Conservation (phyloP, 1,140 invertebrate genomes). For the Pogonomyrmex californicus region DNA sequence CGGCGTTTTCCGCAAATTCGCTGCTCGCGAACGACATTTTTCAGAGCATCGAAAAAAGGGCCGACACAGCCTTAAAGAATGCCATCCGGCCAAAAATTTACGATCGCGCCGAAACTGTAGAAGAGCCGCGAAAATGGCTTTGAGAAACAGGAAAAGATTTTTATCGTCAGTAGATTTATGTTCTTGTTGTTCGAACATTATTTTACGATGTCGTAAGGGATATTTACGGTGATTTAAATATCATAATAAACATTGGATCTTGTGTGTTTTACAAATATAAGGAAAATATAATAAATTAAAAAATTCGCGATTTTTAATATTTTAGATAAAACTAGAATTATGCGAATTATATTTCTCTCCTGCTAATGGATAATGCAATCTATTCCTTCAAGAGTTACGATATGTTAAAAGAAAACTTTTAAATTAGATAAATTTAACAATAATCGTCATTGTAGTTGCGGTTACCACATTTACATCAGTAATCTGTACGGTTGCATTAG, state of each 20-base stretch:
- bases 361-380: background rate
- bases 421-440: background rate
- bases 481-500: background rate
- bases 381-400: background rate
- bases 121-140: conserved; percentile 32
- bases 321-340: background rate
- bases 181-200: conserved; percentile 21
- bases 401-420: background rate
- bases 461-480: background rate
- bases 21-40: conserved; percentile 39
- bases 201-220: background rate
- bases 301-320: background rate
- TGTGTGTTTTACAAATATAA: background rate
- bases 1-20: conserved; percentile 57
- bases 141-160: conserved; percentile 27
- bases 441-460: background rate
- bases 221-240: background rate
- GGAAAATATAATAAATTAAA: background rate
- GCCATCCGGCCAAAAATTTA: conserved; percentile 45
- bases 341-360: background rate
- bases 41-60: conserved; percentile 47
- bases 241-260: background rate
- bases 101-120: conserved; percentile 40
- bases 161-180: conserved; percentile 24
- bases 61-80: conserved; percentile 41